These are phyloP conservation scores for Prunella himalayana DNA, from an alignment of 2,113 vertebrate genomes.

Conservation along the genomic window DNA sequence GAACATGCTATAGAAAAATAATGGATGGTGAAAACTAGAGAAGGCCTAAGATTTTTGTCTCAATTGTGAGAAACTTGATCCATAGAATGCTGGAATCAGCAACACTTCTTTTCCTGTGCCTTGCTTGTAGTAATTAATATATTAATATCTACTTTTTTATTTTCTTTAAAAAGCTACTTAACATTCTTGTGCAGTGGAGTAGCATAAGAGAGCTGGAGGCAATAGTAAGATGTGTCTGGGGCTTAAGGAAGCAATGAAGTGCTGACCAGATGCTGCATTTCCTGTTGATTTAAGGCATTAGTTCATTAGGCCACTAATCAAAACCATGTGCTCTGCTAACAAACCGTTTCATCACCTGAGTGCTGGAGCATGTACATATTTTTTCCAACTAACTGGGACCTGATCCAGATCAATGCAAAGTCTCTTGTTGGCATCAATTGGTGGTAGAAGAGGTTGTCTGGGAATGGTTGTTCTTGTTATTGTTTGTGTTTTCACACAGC, in stretches of 20 bases:
- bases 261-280: constrained; percentile 31
- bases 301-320: constrained; percentile 45
- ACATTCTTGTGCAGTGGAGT: not conserved
- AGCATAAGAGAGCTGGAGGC: not conserved
- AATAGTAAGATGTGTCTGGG: not conserved
- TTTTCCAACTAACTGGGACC: not conserved
- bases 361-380: not conserved
- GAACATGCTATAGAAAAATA: not conserved
- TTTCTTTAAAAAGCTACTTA: not conserved
- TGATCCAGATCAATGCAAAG: not conserved
- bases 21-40: not conserved
- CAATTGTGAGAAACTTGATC: not conserved
- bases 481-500: not conserved
- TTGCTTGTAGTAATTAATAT: not conserved
- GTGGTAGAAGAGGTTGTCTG: not conserved
- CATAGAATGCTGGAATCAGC: not conserved
- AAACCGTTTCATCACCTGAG: constrained; percentile 36
- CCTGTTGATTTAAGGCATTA: constrained; percentile 13
- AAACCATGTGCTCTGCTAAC: constrained; percentile 46
- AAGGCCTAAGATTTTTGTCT: not conserved
- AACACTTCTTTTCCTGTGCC: not conserved
- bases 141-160: not conserved
- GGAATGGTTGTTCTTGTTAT: not conserved
- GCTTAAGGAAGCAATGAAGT: not conserved
- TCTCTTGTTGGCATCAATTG: not conserved